These are phyloP conservation scores for Willowsia nigromaculata DNA, from an alignment of 2,888 invertebrate species.

Conservation along the genomic window DNA sequence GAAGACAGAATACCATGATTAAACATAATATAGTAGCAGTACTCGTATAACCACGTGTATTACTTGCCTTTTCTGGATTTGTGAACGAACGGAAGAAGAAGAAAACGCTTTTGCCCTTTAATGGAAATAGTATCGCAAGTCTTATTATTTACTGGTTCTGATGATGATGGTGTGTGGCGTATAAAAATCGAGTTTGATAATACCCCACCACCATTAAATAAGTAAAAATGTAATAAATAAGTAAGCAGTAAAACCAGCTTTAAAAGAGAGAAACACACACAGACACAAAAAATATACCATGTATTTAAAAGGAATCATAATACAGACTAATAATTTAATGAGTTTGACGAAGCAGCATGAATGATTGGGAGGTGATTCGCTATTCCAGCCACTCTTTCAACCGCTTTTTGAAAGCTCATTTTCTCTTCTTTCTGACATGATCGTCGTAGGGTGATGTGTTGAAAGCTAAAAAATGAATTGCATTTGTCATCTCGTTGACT, in stretches of 20 bases:
- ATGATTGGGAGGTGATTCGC: neutral
- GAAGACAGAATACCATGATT: neutral
- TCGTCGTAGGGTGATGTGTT: slow-evolving; percentile 16
- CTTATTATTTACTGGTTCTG: neutral
- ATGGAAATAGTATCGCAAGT: slow-evolving; percentile 10
- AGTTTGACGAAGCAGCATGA: neutral
- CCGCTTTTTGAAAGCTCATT: neutral
- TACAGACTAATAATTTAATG: slow-evolving; percentile 45
- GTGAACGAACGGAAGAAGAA: slow-evolving; percentile 1
- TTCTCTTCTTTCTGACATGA: neutral
- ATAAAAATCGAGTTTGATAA: slow-evolving; percentile 1
- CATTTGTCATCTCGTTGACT: slow-evolving; percentile 58
- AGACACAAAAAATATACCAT: neutral
- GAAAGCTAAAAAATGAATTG: slow-evolving; percentile 49
- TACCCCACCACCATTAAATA: neutral
- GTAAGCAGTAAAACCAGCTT: slow-evolving; percentile 20
- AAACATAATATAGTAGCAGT: neutral
- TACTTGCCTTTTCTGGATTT: slow-evolving; percentile 38
- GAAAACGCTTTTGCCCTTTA: slow-evolving; percentile 48
- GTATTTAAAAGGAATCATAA: neutral
- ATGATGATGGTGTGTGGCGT: neutral
- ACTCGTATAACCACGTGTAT: neutral
- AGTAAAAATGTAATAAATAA: slow-evolving; percentile 5
- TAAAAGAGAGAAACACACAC: neutral
- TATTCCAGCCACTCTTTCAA: neutral